Percentiles rank a stretch among this genome's conserved stretches.
Conservation (phyloP, 2,113 vertebrate genomes). For the Athene cunicularia region DNA sequence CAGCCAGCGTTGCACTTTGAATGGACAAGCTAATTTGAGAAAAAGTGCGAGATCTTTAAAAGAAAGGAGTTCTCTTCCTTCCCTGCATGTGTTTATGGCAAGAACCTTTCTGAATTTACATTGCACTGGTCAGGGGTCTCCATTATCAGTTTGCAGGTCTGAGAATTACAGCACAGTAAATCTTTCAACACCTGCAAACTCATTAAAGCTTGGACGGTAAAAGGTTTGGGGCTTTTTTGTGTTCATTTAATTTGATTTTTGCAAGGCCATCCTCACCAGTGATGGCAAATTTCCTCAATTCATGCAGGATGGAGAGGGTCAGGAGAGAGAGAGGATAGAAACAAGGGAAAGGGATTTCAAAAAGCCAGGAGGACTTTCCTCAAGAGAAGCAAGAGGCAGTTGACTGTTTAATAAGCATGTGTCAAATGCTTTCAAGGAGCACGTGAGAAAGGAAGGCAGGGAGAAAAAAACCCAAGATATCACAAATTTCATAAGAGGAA, state of each 20-base stretch:
- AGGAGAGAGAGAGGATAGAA: not conserved
- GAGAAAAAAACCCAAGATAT: not conserved
- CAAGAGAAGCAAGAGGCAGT: conserved; percentile 18
- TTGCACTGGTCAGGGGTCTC: conserved; percentile 75
- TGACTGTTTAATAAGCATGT: conserved; percentile 54
- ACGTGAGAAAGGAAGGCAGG: conserved; percentile 11
- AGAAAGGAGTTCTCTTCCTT: conserved; percentile 66
- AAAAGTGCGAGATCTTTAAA: conserved; percentile 67
- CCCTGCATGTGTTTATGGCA: conserved; percentile 58
- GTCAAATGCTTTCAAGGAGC: not conserved
- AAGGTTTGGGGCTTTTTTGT: conserved; percentile 54
- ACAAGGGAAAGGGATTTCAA: conserved; percentile 53
- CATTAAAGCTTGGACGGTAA: conserved; percentile 74
- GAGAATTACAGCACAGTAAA: conserved; percentile 79
- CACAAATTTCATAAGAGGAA: conserved; percentile 28
- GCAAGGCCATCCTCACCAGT: conserved; percentile 70
- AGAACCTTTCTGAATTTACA: conserved; percentile 78
- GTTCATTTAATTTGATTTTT: conserved; percentile 67
- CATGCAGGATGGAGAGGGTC: conserved; percentile 1
- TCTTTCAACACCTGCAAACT: conserved; percentile 75
- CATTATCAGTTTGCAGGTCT: conserved; percentile 78
- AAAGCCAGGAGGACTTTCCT: conserved; percentile 49
- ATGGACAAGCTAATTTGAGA: conserved; percentile 76
- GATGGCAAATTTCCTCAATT: conserved; percentile 65
- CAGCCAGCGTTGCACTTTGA: conserved; percentile 62